Evolutionary conservation across 92 coral and sea anemone species (phyloP), one percentile per base, ranked within the genome.

Genomic region (Umimayanthus chanpuru): DNA sequence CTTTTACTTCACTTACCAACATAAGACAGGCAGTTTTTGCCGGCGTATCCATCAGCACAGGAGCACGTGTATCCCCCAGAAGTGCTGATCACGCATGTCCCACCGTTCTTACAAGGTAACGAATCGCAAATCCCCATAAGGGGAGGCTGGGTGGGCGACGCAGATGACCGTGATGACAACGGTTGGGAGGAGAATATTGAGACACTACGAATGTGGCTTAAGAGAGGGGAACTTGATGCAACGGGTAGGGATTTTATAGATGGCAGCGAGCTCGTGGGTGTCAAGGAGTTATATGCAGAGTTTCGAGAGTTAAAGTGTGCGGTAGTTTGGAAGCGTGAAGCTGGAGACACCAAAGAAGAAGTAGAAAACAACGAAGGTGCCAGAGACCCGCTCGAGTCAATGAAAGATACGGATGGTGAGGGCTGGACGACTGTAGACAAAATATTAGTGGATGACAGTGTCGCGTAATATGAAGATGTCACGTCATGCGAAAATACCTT

Each of bases 21-120:
- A 66, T 41, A 82, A 66, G 47, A 65, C 32, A 67, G 25, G 39
- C 86, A 82, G 18, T 82, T 66, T 70, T 68, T 26, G 5, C 86
- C 86, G 12, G 77, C 86, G 20, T 66, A 82, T 41, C 77, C 77
- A 44, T 82, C 50, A 5, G 28, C 9, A 49, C 86, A 82, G 2
- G 32, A 41, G 23, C 86, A 82, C 1, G 77, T 11, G 5, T 82
- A 82, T 16, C n/a, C 41, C 86, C 21, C 12, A 40, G 77, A 38
- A 25, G 12, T 14, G 10, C 72, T 41, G 44, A 5, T 16, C 4
- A 82, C 38, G 38, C 86, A 82, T 12, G 86, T 82, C 3, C 86
- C 86, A 23, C 86, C 86, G 23, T 82, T 82, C 86, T 65, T 41
- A 26, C 86, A 82, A 39, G 77, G 61, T 67, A 12, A 82, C n/a